Base-by-base conservation (phyloP, 2,888 invertebrate species). In the Siphlonurus alternatus region DNA sequence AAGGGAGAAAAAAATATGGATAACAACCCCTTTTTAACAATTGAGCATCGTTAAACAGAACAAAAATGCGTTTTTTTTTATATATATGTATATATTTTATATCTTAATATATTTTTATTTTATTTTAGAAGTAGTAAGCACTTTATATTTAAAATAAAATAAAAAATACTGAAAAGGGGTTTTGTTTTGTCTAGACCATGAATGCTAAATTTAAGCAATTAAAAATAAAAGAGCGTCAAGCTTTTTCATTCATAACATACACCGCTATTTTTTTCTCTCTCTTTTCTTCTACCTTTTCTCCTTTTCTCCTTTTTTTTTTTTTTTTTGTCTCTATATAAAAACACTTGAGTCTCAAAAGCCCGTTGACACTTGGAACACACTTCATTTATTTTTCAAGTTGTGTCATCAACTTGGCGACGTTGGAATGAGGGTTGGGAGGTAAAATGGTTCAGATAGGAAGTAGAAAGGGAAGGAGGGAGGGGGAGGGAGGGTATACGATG, bases 321-420 rank as follows among this genome's bases (percentile, higher is more conserved):
- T 56, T 56, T 56, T 56, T 20, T 56, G 5, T 22, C n/a, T 22
- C 22, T 22, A 22, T 56, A 22, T 22, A 56, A 56, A 56, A 56
- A 56, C 56, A 56, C 56, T 56, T 22, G 56, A 56, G 56, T 56
- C 56, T 56, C 56, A 56, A 56, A 56, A 56, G 56, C 56, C 56
- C 56, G 56, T 56, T 56, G 56, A 56, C 56, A 56, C 56, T 56
- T 56, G 56, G 20, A 56, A 56, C 56, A 56, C 56, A 56, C 56
- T 56, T 56, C 56, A 56, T 56, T 56, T 56, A 56, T 56, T 56
- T 56, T 56, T 56, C 56, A 56, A 56, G 56, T 56, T 56, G 56
- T 56, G 56, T 56, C 56, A 56, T 56, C 56, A 56, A 56, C 56
- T 56, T 7, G 38, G 56, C 56, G 56, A 56, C 22, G 56, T 20